These are phyloP conservation scores for Lepidostoma basale DNA, from an alignment of 1,140 invertebrate genomes.

Conservation along the genomic window DNA sequence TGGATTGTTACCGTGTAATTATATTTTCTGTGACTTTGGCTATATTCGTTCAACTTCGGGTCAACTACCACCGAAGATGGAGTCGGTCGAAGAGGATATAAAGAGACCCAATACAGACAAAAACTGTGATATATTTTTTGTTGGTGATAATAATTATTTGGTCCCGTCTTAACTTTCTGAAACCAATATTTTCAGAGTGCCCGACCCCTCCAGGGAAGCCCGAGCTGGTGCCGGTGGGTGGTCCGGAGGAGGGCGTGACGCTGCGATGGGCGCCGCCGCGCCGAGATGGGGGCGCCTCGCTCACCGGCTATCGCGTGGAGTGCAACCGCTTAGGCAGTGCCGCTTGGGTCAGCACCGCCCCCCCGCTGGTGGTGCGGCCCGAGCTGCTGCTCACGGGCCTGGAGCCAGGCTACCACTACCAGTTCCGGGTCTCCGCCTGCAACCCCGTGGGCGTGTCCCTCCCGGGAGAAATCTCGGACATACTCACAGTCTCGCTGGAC, in stretches of 20 bases:
- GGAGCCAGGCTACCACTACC: slow-evolving; percentile 85
- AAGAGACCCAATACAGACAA: no score
- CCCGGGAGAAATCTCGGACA: slow-evolving; percentile 78
- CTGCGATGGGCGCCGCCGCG: slow-evolving; percentile 83
- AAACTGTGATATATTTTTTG: no score
- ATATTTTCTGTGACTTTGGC: no score
- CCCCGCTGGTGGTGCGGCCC: slow-evolving; percentile 69
- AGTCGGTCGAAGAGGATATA: no score
- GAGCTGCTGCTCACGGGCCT: slow-evolving; percentile 78
- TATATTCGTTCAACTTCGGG: no score
- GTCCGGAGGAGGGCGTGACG: slow-evolving; percentile 79
- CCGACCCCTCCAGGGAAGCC: slow-evolving; percentile 80
- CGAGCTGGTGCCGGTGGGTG: slow-evolving; percentile 67
- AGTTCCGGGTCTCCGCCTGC: slow-evolving; percentile 86
- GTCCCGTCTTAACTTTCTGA: no score
- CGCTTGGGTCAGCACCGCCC: slow-evolving; percentile 78
- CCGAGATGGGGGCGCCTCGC: slow-evolving; percentile 86
- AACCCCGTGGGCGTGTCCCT: slow-evolving; percentile 83
- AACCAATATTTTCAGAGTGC: slow-evolving; percentile 70
- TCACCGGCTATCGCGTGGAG: slow-evolving; percentile 83
- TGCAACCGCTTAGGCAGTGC: slow-evolving; percentile 76
- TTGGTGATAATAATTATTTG: no score
- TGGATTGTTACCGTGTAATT: no score
- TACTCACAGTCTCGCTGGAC: slow-evolving; percentile 75
- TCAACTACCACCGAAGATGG: no score